Percentiles rank a stretch among this genome's conserved stretches.
Conservation (phyloP, 2,113 vertebrate genomes). For the Cochlearius cochlearius region DNA sequence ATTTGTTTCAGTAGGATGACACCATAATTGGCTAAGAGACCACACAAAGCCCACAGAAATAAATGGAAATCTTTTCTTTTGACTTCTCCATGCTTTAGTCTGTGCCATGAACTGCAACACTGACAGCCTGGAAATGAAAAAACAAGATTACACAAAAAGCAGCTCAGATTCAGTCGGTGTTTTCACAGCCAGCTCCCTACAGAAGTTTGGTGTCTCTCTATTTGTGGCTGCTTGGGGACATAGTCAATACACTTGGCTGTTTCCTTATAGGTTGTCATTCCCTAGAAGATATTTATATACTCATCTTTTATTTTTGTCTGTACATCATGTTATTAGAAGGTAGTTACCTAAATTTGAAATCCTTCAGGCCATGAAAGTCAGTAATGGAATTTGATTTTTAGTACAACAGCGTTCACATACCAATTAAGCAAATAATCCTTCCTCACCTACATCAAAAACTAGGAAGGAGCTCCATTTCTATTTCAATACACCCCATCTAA, state of each 20-base stretch:
- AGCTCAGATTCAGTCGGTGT: not conserved
- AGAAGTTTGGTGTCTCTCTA: not conserved
- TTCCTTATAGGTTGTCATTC: not conserved
- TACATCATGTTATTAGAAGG: not conserved
- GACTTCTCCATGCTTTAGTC: not conserved
- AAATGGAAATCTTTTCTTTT: not conserved
- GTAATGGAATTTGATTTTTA: not conserved
- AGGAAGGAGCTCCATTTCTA: not conserved
- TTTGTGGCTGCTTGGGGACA: not conserved
- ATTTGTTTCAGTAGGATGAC: not conserved
- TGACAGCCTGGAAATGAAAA: not conserved
- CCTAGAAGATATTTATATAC: not conserved
- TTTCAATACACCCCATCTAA: not conserved
- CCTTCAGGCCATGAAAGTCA: not conserved
- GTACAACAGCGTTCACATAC: not conserved
- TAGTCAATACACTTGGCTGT: fast-evolving
- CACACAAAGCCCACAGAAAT: not conserved
- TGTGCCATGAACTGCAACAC: not conserved
- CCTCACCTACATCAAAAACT: not conserved
- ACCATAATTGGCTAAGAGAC: not conserved
- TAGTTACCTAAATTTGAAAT: not conserved
- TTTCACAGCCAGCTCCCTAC: not conserved
- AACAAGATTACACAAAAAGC: not conserved
- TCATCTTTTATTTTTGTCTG: not conserved
- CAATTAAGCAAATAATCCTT: not conserved